A percentile compares a stretch with the other conserved stretches of the same genome.
phyloP scores from a whole-genome alignment of 2,888 invertebrate species.

The Limenitis camilla region DNA sequence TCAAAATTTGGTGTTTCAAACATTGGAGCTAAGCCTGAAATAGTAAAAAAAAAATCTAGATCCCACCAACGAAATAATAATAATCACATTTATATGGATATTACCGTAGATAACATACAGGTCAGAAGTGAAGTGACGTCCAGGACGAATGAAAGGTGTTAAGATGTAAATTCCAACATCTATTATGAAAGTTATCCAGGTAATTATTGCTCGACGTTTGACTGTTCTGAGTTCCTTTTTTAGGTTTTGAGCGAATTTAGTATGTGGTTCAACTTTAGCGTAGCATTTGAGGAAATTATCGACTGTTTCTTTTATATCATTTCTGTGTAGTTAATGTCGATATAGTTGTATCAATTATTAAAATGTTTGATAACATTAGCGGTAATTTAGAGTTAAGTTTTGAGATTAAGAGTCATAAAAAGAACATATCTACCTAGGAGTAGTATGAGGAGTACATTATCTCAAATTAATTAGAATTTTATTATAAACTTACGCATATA shows the following conservation, averaged over 20 bases:
- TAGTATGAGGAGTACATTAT: too few species aligned
- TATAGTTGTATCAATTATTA: too few species aligned
- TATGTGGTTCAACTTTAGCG: slow-evolving; percentile 25
- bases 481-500: slow-evolving; percentile 33
- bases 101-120: slow-evolving; percentile 33
- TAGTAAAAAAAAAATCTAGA: too few species aligned
- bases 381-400: not conserved
- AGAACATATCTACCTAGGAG: too few species aligned
- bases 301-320: slow-evolving; percentile 16
- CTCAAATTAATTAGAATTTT: too few species aligned
- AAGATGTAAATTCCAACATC: slow-evolving; percentile 3
- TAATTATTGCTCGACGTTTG: slow-evolving; percentile 7
- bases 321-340: too few species aligned
- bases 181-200: slow-evolving; percentile 3
- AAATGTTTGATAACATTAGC: too few species aligned
- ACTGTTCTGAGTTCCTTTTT: slow-evolving; percentile 32
- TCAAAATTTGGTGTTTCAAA: too few species aligned
- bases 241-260: slow-evolving; percentile 36
- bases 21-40: too few species aligned
- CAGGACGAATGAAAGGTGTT: slow-evolving; percentile 29
- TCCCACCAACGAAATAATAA: too few species aligned
- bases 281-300: slow-evolving; percentile 31
- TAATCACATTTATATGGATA: too few species aligned
- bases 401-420: too few species aligned
- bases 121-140: slow-evolving; percentile 37